phyloP scores from a whole-genome alignment of 2,113 vertebrate genomes.

The Patagioenas fasciata region DNA sequence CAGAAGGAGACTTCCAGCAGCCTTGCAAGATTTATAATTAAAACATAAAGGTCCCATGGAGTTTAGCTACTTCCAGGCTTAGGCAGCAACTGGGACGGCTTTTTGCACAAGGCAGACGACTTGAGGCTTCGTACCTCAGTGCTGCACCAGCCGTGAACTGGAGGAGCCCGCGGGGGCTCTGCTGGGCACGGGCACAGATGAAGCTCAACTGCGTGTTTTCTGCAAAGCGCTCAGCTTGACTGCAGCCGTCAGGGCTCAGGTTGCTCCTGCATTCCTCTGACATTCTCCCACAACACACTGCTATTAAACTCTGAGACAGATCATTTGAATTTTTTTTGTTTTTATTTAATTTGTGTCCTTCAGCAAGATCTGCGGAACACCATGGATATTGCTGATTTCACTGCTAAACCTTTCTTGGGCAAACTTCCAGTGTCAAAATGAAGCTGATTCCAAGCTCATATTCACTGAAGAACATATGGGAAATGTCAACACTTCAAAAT shows the following conservation, averaged over 20 bases:
- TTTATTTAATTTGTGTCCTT: background rate
- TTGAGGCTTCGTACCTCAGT: rapidly evolving
- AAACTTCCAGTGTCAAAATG: slow-evolving; percentile 48
- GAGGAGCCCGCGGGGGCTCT: background rate
- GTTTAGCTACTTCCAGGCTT: background rate
- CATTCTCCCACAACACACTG: background rate
- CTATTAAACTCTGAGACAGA: background rate
- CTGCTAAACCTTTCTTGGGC: slow-evolving; percentile 37
- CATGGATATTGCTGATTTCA: background rate
- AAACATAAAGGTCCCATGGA: background rate
- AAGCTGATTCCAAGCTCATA: slow-evolving; percentile 42
- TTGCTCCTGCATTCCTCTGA: slow-evolving; percentile 34
- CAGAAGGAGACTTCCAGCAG: background rate
- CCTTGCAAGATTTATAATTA: background rate
- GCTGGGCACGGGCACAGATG: background rate
- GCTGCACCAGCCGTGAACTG: background rate
- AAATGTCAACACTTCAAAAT: slow-evolving; percentile 53
- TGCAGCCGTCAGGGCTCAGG: background rate
- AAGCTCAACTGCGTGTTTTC: background rate
- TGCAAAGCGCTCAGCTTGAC: background rate
- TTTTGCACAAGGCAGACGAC: background rate
- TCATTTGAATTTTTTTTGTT: background rate
- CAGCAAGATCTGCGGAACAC: background rate
- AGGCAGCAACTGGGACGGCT: background rate
- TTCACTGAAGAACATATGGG: slow-evolving; percentile 54